phyloP scores from a whole-genome alignment of 2,113 vertebrate species.

The Apistogramma diplotaenia region DNA sequence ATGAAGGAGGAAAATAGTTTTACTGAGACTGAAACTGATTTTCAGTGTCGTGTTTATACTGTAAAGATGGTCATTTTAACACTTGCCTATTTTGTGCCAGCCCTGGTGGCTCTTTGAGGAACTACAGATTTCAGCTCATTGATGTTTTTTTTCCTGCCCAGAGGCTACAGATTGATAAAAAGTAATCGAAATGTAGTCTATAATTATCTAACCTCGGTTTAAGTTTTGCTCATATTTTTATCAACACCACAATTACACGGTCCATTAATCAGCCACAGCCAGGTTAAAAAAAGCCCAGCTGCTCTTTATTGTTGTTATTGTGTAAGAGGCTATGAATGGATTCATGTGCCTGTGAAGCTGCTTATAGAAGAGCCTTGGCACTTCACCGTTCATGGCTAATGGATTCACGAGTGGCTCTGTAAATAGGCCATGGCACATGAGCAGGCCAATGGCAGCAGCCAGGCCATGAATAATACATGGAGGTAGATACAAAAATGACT shows the following conservation, averaged over 20 bases:
- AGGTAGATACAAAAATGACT: slow-evolving; percentile 46
- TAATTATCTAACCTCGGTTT: background rate
- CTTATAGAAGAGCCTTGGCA: slow-evolving; percentile 36
- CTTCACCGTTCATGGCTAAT: slow-evolving; percentile 44
- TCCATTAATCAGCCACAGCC: background rate
- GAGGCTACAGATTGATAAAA: background rate
- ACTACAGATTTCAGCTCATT: background rate
- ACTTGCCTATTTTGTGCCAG: background rate
- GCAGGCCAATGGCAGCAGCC: slow-evolving; percentile 39
- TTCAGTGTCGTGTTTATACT: too few species aligned
- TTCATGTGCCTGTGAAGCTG: slow-evolving; percentile 35
- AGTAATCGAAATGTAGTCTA: background rate
- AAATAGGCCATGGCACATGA: slow-evolving; percentile 61
- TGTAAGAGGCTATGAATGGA: slow-evolving; percentile 31
- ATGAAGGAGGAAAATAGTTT: too few species aligned
- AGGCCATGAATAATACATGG: slow-evolving; percentile 58
- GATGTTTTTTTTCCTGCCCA: rapidly evolving
- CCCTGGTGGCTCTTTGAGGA: background rate
- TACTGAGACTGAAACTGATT: too few species aligned
- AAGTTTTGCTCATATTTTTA: background rate
- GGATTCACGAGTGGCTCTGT: slow-evolving; percentile 53
- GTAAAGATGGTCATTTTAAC: background rate
- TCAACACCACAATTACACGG: background rate
- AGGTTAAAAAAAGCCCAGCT: slow-evolving; percentile 25
- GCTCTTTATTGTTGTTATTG: background rate